Evolutionary conservation across 2,888 invertebrate species (phyloP).

Genomic region (Cataglyphis rosenhaueri): DNA sequence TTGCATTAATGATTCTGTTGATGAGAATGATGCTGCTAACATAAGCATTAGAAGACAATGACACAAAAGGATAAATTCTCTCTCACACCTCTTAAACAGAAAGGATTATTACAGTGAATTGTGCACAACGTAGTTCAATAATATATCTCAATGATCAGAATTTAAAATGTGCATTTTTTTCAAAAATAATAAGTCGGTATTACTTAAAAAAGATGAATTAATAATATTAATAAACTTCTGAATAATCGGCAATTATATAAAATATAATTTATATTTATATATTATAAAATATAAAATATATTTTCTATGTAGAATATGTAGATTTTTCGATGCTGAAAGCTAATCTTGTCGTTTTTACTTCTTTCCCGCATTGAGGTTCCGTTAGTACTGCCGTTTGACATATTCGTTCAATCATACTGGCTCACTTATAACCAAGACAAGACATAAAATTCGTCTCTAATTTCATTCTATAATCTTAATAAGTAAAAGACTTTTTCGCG

Average conservation of each 20-base stretch:
- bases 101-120: background rate
- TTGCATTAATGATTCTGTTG: conserved; percentile 34
- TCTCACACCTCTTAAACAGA: background rate
- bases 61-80: background rate
- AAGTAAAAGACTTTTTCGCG: background rate
- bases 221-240: background rate
- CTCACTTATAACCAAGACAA: background rate
- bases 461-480: background rate
- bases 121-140: background rate
- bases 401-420: background rate
- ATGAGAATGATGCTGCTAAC: conserved; percentile 22
- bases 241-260: too few species aligned
- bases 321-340: conserved; percentile 10
- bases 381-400: conserved; percentile 30
- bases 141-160: background rate
- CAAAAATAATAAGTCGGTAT: background rate
- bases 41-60: background rate
- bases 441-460: background rate
- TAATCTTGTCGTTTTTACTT: background rate
- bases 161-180: background rate
- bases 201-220: background rate
- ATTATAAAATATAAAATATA: too few species aligned
- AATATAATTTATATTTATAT: too few species aligned
- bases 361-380: conserved; percentile 14
- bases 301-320: background rate